Conservation (phyloP, 2,888 invertebrate species). For the Dasysyrphus albostriatus region DNA sequence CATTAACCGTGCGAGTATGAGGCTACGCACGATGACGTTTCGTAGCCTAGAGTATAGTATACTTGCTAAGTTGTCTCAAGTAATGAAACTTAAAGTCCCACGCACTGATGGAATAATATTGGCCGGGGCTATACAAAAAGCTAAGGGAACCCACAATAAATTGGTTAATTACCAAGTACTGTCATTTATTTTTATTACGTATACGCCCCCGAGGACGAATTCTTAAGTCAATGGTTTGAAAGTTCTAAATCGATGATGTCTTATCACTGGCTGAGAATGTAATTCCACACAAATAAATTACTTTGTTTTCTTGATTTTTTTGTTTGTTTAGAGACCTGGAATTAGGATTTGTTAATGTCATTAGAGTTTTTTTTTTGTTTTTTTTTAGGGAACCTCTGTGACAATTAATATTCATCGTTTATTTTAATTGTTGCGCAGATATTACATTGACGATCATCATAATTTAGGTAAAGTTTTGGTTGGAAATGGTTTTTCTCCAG, state of each 20-base stretch:
- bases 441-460: neutral
- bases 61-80: conserved; percentile 4
- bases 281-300: neutral
- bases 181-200: conserved; percentile 54
- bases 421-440: conserved; percentile 13
- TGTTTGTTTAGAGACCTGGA: neutral
- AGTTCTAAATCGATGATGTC: conserved; percentile 41
- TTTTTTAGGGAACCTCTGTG: neutral
- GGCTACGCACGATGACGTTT: neutral
- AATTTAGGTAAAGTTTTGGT: neutral
- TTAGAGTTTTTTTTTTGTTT: conserved; percentile 5
- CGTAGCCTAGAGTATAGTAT: neutral
- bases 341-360: conserved; percentile 18
- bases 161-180: conserved; percentile 46
- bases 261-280: conserved; percentile 12
- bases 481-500: neutral
- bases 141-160: conserved; percentile 2
- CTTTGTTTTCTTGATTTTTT: neutral
- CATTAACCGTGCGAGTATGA: neutral
- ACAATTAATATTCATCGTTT: conserved; percentile 26
- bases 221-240: conserved; percentile 40
- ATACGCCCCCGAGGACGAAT: conserved; percentile 35
- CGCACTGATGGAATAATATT: conserved; percentile 12
- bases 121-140: neutral
- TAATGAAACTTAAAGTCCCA: neutral